Conservation (phyloP, 2,113 vertebrate species). For the Lepus timidus region DNA sequence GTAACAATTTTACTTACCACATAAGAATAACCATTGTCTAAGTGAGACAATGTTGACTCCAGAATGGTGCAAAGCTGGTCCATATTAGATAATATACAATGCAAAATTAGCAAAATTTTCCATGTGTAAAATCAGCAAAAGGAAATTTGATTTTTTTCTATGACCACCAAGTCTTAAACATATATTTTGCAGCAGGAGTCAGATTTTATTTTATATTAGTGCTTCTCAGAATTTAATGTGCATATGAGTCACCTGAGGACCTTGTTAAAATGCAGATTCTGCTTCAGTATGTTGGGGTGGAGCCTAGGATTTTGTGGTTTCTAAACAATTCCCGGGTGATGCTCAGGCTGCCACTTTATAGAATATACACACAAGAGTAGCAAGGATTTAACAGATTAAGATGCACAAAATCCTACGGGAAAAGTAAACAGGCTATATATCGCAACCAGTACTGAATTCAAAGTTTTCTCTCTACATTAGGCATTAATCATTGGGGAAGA, state of each 20-base stretch:
- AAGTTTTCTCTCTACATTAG: constrained; percentile 11
- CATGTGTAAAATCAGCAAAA: constrained; percentile 39
- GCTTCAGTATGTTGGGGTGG: background rate
- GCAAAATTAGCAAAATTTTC: background rate
- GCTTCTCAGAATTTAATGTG: background rate
- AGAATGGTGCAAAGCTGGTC: constrained; percentile 8
- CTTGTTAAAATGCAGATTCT: background rate
- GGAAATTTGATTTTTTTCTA: constrained; percentile 6
- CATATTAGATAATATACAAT: background rate
- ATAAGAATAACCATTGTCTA: background rate
- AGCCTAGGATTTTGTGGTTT: background rate
- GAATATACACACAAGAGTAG: constrained; percentile 16
- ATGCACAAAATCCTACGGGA: constrained; percentile 2
- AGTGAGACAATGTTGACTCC: background rate
- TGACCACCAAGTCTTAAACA: background rate
- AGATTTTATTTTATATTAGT: background rate
- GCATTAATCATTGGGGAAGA: background rate
- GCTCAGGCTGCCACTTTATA: background rate
- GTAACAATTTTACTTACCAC: constrained; percentile 34
- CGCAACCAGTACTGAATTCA: background rate
- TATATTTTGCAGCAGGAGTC: background rate
- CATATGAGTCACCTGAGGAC: background rate
- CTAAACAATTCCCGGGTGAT: background rate
- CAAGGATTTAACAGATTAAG: constrained; percentile 18
- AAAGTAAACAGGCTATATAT: constrained; percentile 31